Evolutionary conservation across 2,888 invertebrate genomes (phyloP).

Genomic region (Ctenicera cuprea): DNA sequence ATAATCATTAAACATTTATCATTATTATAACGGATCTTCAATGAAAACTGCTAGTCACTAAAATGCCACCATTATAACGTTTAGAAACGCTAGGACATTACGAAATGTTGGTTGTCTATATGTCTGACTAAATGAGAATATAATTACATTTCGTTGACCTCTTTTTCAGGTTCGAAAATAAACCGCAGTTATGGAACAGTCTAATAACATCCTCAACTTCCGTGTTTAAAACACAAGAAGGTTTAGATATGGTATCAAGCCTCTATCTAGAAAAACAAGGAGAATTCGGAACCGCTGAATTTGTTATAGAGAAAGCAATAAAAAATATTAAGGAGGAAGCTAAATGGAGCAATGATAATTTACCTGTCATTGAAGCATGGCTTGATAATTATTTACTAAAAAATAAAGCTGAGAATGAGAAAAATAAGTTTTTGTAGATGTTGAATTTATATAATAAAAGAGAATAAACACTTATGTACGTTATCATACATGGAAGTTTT

Average conservation of each 20-base stretch:
- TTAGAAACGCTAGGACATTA: background rate
- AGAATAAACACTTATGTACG: constrained; percentile 17
- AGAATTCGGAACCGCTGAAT: constrained; percentile 84
- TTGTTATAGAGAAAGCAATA: constrained; percentile 83
- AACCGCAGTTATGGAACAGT: constrained; percentile 85
- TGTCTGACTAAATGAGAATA: background rate
- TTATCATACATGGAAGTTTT: background rate
- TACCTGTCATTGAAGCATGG: constrained; percentile 85
- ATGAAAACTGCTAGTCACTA: background rate
- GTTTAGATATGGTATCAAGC: constrained; percentile 81
- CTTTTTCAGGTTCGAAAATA: constrained; percentile 77
- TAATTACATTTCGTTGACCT: background rate
- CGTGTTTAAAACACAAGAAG: constrained; percentile 84
- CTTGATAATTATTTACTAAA: constrained; percentile 75
- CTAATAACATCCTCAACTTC: constrained; percentile 84
- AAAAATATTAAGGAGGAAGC: constrained; percentile 84
- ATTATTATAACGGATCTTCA: background rate
- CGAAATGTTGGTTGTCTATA: constrained; percentile 26
- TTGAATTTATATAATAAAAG: constrained; percentile 21
- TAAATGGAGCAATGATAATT: constrained; percentile 84
- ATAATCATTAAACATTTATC: no score
- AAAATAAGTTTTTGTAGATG: constrained; percentile 47
- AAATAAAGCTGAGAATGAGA: constrained; percentile 55
- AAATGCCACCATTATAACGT: background rate
- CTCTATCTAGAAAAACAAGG: constrained; percentile 79